These are phyloP conservation scores for Spodoptera litura DNA, from an alignment of 1,140 invertebrate species.

Conservation along the genomic window DNA sequence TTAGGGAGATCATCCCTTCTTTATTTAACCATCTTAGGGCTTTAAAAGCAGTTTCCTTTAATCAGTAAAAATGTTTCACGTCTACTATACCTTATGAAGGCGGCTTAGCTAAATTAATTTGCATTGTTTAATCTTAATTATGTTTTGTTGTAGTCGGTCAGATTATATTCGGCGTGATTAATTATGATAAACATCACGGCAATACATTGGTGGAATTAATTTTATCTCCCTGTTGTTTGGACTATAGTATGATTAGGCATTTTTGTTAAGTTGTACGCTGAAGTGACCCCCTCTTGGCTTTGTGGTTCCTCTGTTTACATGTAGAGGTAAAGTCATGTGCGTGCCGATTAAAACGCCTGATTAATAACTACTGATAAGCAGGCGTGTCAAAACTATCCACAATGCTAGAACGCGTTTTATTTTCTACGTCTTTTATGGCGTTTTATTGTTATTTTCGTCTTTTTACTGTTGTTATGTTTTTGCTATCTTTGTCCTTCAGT, in stretches of 20 bases:
- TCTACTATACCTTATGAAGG: neutral
- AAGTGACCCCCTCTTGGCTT: neutral
- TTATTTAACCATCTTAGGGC: constrained; percentile 5
- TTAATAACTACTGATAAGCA: constrained; percentile 37
- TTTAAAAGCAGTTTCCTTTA: neutral
- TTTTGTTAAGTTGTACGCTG: neutral
- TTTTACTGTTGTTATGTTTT: constrained; percentile 2
- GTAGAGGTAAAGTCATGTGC: neutral
- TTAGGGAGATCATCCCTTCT: constrained; percentile 10
- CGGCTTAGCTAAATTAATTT: constrained; percentile 12
- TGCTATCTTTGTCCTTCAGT: constrained; percentile 8
- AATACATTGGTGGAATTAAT: neutral
- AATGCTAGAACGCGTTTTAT: neutral
- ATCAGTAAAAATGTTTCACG: neutral
- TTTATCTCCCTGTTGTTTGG: constrained; percentile 4
- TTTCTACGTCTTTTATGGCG: constrained; percentile 10
- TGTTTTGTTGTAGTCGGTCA: constrained; percentile 6
- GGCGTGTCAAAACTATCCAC: constrained; percentile 12
- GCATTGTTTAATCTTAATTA: constrained; percentile 29
- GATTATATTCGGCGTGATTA: constrained; percentile 22
- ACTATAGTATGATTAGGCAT: neutral
- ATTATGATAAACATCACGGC: constrained; percentile 2
- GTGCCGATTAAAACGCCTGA: constrained; percentile 9
- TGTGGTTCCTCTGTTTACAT: neutral
- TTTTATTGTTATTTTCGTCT: neutral